Evolutionary conservation across 53 echinoderm and acorn worm genomes (phyloP).

Genomic region (Paracentrotus lividus): DNA sequence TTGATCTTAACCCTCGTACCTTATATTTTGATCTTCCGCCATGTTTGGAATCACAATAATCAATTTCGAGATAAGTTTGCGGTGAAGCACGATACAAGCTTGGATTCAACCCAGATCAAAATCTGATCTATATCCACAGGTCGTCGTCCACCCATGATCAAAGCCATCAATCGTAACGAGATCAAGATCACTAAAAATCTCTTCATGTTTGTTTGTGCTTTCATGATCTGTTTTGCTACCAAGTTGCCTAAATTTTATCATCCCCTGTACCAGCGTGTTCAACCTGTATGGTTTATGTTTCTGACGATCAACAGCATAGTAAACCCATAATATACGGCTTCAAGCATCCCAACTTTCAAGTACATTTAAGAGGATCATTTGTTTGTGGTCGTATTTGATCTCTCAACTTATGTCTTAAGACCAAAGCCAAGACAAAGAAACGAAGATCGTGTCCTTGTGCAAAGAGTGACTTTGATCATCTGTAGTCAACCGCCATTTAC

Average conservation of each 20-base stretch:
- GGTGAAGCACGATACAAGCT: no score
- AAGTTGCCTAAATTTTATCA: neutral
- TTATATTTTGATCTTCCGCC: slow-evolving; percentile 50
- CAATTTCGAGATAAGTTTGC: no score
- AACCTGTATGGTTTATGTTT: neutral
- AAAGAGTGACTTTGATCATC: no score
- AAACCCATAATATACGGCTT: slow-evolving; percentile 38
- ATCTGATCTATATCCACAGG: neutral
- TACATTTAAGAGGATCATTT: neutral
- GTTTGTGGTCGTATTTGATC: no score
- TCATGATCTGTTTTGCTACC: neutral
- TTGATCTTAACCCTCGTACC: slow-evolving; percentile 10
- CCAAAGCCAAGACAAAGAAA: no score
- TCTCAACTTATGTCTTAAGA: no score
- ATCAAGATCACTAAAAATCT: slow-evolving; percentile 51
- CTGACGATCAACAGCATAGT: neutral
- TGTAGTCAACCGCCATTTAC: no score
- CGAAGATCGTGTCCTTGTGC: no score
- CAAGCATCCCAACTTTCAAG: slow-evolving; percentile 36
- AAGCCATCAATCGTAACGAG: slow-evolving; percentile 16
- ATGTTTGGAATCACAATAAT: no score
- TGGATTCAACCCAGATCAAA: no score
- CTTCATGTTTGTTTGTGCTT: neutral
- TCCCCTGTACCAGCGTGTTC: neutral
- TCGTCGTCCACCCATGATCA: slow-evolving; percentile 1